Evolutionary conservation across 2,113 vertebrate species (phyloP).

Genomic region (Salvelinus fontinalis): DNA sequence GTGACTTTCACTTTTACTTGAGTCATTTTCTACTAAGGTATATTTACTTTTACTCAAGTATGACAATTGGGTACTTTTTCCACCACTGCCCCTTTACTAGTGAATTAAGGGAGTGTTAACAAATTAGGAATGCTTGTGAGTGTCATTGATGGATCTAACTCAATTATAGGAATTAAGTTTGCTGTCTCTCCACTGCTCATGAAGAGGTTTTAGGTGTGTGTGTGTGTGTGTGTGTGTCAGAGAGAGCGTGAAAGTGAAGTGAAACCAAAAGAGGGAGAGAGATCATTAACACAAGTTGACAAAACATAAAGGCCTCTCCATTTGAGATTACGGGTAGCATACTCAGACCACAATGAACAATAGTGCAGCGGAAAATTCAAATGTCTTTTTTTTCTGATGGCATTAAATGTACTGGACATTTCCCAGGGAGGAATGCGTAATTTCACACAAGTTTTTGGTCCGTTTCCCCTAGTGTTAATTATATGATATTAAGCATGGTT

Average conservation of each 20-base stretch:
- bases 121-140: neutral
- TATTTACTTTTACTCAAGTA: too few relatives aligned
- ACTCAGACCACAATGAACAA: neutral
- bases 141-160: neutral
- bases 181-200: neutral
- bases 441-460: constrained; percentile 47
- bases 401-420: constrained; percentile 58
- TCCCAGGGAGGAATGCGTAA: constrained; percentile 63
- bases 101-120: neutral
- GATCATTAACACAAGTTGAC: too few relatives aligned
- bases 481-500: constrained; percentile 72
- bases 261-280: neutral
- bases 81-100: neutral
- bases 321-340: too few relatives aligned
- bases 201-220: neutral
- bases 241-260: neutral
- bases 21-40: too few relatives aligned
- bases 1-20: too few relatives aligned
- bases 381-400: constrained; percentile 36
- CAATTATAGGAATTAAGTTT: neutral
- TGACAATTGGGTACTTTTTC: too few relatives aligned
- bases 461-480: constrained; percentile 65
- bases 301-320: too few relatives aligned
- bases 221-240: neutral
- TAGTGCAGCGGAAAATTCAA: neutral